Conservation (phyloP, 2,113 vertebrate species). For the Ellobius talpinus region DNA sequence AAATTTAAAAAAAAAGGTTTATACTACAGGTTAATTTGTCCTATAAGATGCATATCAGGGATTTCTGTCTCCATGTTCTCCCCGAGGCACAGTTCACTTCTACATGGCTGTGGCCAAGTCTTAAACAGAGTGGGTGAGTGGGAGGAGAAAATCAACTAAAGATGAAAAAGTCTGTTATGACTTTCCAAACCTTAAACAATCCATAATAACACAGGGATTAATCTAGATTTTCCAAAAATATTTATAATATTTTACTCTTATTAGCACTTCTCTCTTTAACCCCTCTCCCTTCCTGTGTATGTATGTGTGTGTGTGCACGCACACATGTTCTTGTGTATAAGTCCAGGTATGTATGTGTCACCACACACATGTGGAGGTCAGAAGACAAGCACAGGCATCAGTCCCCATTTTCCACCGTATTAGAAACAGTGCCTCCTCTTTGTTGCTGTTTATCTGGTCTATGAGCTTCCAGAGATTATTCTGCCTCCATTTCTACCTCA, state of each 20-base stretch:
- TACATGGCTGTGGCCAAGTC: not conserved
- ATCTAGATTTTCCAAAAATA: not conserved
- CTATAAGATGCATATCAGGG: not conserved
- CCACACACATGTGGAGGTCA: not conserved
- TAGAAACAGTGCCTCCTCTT: not conserved
- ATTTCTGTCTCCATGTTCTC: not conserved
- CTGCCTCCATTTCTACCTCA: too few species aligned
- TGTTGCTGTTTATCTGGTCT: not conserved
- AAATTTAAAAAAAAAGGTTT: not conserved
- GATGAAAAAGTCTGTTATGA: not conserved
- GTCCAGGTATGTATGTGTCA: not conserved
- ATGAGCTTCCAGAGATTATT: too few species aligned
- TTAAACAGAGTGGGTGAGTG: fast-evolving
- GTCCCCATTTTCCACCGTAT: not conserved
- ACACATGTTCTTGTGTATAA: too few species aligned
- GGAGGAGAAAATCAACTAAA: not conserved
- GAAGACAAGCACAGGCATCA: too few species aligned
- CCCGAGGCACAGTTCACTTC: not conserved
- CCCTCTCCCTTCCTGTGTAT: not conserved
- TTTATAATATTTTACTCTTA: not conserved
- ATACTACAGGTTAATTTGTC: not conserved
- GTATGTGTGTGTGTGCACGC: too few species aligned
- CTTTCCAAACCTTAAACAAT: not conserved
- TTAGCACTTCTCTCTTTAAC: not conserved
- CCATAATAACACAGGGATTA: not conserved